These are phyloP conservation scores for Trichonephila inaurata DNA, from an alignment of 1,140 invertebrate species.

Conservation along the genomic window DNA sequence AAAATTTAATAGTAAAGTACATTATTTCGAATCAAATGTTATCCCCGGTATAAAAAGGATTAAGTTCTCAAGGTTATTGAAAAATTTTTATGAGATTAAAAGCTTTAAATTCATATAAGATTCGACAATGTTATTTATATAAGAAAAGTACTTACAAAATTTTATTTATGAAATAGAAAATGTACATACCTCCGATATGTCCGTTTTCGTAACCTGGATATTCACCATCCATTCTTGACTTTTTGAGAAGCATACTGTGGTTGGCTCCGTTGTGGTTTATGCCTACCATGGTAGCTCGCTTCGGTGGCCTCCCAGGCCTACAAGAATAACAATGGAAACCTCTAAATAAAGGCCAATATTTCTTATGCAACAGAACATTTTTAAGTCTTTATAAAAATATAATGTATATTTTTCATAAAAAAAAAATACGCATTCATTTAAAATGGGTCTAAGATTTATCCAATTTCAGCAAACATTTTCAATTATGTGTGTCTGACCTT, in stretches of 20 bases:
- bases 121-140: not conserved
- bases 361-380: not conserved
- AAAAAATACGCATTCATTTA: too few species aligned
- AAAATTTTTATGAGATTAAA: not conserved
- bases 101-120: not conserved
- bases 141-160: not conserved
- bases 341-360: constrained; percentile 28
- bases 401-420: too few species aligned
- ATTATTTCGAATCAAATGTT: too few species aligned
- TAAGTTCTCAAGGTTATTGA: not conserved
- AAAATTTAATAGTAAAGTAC: too few species aligned
- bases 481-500: too few species aligned
- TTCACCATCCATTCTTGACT: constrained; percentile 94
- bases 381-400: too few species aligned
- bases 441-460: too few species aligned
- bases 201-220: constrained; percentile 92
- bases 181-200: constrained; percentile 88
- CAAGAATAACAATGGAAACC: constrained; percentile 83
- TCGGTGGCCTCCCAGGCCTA: constrained; percentile 97
- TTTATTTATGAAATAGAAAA: not conserved
- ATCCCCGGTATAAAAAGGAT: not conserved
- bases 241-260: constrained; percentile 86
- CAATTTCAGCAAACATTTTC: too few species aligned
- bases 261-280: constrained; percentile 90
- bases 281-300: constrained; percentile 92